Base-by-base conservation (phyloP, 2,888 invertebrate genomes). In the Orchesella flavescens region DNA sequence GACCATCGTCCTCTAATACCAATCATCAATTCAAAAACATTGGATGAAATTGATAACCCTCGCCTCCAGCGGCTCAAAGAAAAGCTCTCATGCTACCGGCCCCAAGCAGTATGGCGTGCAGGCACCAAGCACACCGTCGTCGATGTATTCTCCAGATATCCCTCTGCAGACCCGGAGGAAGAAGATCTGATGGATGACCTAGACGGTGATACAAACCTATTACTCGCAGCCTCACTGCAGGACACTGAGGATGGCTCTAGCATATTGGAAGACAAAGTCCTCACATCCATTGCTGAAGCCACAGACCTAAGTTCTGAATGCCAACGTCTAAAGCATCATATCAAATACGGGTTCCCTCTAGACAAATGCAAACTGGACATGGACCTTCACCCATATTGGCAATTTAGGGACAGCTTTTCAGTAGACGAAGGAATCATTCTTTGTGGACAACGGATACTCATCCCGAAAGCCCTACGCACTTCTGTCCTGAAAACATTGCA, bases 1-100 rank as follows among this genome's bases (percentile, higher is more conserved):
- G 76, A 76, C n/a, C 76, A 76, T 19, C 46, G 65, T 1, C 66
- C 76, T 1, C 43, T 76, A 0, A 55, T 76, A 13, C 53, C 24
- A 9, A 53, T 72, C 19, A 55, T 72, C n/a, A 72, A 72, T 10
- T 24, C 55, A 1, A 72, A 72, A 17, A 53, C 53, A 9, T 17
- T 72, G 15, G 71, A 72, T n/a, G 71, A 76, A 21, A n/a, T 76
- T 4, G 49, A 61, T 0, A 76, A 53, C 19, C 53, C 76, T 0
- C 66, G 76, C 5, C 66, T 76, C 0, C 53, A 43, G 15, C 65
- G 65, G 1, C 17, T 74, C 0, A 74, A 65, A 24, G 74, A 63
- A 23, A 74, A 74, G 53, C 74, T 63, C 1, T 10, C 65, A 3
- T 55, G 53, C 4, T 66, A 43, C 44, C 66, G 17, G 1, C 7